Base-by-base conservation (phyloP, 2,113 vertebrate genomes). In the Nycticryphes semicollaris region DNA sequence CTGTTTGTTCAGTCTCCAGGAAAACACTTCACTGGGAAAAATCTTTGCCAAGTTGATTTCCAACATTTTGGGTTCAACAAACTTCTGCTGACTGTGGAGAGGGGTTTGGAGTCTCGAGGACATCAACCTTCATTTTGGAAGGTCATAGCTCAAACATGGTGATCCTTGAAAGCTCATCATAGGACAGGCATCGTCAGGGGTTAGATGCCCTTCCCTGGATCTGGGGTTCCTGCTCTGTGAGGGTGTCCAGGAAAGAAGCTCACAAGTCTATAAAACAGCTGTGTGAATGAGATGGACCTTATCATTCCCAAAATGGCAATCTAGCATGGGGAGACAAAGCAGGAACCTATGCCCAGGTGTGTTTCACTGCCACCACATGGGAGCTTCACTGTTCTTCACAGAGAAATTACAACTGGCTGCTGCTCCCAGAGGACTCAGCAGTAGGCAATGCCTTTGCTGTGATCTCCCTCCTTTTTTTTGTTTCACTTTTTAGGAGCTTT, bases 251-350 rank as follows among this genome's bases (percentile, higher is more conserved):
- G 22, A 77, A 48, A 86, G 74, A 33, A 57, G 54, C 11, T 87
- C 30, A 25, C 2, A 6, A 28, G 18, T 48, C 33, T 57, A 1
- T 14, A 73, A 72, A 63, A 12, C 45, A 64, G 31, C 53, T 87
- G 20, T 28, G 43, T 4, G n/a, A 85, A 30, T 14, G 43, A 60
- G 48, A 68, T 28, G 69, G 7, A 43, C 41, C 28, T 30, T 64
- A 50, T 19, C 23, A 6, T 37, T 60, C 78, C 68, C 13, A 3
- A 56, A 69, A 35, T 0, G 6, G 9, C 43, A 60, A 18, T 5
- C 18, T 53, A 19, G 54, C 45, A 81, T 0, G 0, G 15, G 31
- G n/a, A 68, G 48, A 1, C 14, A 12, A 50, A 59, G 78, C 41
- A 66, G 74, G 39, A 94, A 45, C 74, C 35, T 6, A 12, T 3